phyloP scores from a whole-genome alignment of 2,888 invertebrate species.

The Odontothrips loti region DNA sequence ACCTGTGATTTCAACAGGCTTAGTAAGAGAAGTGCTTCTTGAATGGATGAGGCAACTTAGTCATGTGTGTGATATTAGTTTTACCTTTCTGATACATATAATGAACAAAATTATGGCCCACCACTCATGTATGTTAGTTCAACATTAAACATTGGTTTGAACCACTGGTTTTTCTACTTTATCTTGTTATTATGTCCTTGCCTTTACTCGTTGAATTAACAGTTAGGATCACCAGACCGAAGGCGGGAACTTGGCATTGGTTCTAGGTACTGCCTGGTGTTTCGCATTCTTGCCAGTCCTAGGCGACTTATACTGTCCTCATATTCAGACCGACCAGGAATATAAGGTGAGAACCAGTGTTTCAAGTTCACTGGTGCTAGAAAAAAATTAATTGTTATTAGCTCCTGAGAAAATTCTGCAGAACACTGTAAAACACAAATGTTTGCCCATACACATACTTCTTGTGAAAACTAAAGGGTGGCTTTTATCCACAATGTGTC shows the following conservation, averaged over 20 bases:
- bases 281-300: slow-evolving; percentile 9
- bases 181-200: neutral
- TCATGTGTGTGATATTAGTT: neutral
- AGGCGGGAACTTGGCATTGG: neutral
- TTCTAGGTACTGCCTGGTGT: neutral
- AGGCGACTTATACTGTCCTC: neutral
- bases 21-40: too few species aligned
- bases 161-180: neutral
- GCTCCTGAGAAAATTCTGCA: neutral
- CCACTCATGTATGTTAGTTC: neutral
- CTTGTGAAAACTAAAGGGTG: neutral
- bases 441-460: neutral
- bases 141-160: neutral
- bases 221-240: neutral
- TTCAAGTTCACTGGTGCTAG: neutral
- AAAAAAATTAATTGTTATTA: neutral
- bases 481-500: neutral
- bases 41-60: too few species aligned
- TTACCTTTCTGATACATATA: neutral
- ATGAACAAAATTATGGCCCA: neutral
- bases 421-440: neutral
- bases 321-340: slow-evolving; percentile 14
- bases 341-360: slow-evolving; percentile 9
- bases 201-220: neutral
- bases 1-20: too few species aligned